phyloP scores from a whole-genome alignment of 2,888 invertebrate genomes.

The Ophion ventricosus region DNA sequence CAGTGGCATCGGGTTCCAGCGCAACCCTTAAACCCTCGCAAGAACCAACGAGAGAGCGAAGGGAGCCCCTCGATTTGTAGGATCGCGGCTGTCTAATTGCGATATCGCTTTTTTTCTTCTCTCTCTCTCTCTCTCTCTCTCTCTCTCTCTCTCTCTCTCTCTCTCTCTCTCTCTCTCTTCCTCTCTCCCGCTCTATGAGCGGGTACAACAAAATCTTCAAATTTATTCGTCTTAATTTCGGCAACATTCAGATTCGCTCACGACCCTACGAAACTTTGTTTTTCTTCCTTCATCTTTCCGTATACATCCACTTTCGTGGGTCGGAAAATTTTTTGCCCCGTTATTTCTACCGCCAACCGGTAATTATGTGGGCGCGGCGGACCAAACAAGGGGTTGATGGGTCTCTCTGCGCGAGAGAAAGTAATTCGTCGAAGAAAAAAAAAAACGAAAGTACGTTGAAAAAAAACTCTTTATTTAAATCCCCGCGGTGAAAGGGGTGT shows the following conservation, averaged over 20 bases:
- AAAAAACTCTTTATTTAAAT: slow-evolving; percentile 75
- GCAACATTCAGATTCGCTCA: too few species aligned
- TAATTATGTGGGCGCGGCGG: slow-evolving; percentile 83
- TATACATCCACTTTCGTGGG: slow-evolving; percentile 37
- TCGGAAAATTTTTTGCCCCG: slow-evolving; percentile 72
- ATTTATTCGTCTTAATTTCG: too few species aligned
- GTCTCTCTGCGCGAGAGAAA: slow-evolving; percentile 40
- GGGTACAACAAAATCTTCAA: too few species aligned
- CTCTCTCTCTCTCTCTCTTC: too few species aligned
- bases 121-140: slow-evolving; percentile 53
- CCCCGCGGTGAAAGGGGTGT: slow-evolving; percentile 74
- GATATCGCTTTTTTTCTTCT: slow-evolving; percentile 77
- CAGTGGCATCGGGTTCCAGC: slow-evolving; percentile 43
- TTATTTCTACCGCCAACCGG: slow-evolving; percentile 78
- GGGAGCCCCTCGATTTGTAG: slow-evolving; percentile 68
- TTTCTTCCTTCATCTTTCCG: slow-evolving; percentile 55
- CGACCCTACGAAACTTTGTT: slow-evolving; percentile 48
- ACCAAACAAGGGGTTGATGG: slow-evolving; percentile 80
- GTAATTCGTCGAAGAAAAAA: slow-evolving; percentile 27
- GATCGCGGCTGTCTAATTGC: slow-evolving; percentile 77
- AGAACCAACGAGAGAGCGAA: slow-evolving; percentile 46
- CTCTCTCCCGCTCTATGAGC: too few species aligned
- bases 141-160: slow-evolving; percentile 22
- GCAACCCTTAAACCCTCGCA: slow-evolving; percentile 50
- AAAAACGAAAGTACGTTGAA: slow-evolving; percentile 45